These are phyloP conservation scores for Stictonetta naevosa DNA, from an alignment of 2,113 vertebrate species.

Conservation along the genomic window DNA sequence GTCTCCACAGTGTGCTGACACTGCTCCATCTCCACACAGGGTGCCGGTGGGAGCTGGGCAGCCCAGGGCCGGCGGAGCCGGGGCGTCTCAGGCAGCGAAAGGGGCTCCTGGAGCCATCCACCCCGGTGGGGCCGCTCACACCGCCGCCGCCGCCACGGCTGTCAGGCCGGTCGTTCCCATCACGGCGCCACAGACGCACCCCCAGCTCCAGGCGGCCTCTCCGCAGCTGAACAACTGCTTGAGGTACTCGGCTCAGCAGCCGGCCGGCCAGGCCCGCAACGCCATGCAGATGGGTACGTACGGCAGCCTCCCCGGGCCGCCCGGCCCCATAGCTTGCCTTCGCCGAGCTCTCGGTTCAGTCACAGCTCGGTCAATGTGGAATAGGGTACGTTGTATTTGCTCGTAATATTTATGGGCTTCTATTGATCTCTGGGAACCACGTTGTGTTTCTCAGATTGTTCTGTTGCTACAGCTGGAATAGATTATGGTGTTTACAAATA, in stretches of 20 bases:
- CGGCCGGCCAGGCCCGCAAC: constrained; percentile 79
- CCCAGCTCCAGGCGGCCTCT: constrained; percentile 82
- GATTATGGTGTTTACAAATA: constrained; percentile 64
- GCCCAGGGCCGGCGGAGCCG: constrained; percentile 73
- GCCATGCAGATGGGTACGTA: constrained; percentile 87
- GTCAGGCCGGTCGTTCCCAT: constrained; percentile 80
- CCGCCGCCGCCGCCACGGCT: constrained; percentile 67
- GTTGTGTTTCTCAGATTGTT: constrained; percentile 55
- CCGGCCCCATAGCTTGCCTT: accelerated
- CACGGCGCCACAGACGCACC: constrained; percentile 71
- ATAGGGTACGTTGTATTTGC: background rate
- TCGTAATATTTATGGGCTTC: constrained; percentile 36
- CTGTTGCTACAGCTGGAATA: constrained; percentile 57
- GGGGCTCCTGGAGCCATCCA: constrained; percentile 76
- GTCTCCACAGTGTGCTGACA: background rate
- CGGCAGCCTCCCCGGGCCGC: background rate
- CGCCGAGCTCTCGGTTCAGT: background rate
- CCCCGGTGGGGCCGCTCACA: constrained; percentile 74
- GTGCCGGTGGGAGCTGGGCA: constrained; percentile 86
- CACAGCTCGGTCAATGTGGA: background rate
- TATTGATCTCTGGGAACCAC: constrained; percentile 52
- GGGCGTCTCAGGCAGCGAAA: constrained; percentile 75
- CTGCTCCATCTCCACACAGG: constrained; percentile 70
- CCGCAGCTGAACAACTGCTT: constrained; percentile 86
- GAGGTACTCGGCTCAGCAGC: constrained; percentile 83